Evolutionary conservation across 2,113 vertebrate genomes (phyloP).

Genomic region (Pungitius pungitius): DNA sequence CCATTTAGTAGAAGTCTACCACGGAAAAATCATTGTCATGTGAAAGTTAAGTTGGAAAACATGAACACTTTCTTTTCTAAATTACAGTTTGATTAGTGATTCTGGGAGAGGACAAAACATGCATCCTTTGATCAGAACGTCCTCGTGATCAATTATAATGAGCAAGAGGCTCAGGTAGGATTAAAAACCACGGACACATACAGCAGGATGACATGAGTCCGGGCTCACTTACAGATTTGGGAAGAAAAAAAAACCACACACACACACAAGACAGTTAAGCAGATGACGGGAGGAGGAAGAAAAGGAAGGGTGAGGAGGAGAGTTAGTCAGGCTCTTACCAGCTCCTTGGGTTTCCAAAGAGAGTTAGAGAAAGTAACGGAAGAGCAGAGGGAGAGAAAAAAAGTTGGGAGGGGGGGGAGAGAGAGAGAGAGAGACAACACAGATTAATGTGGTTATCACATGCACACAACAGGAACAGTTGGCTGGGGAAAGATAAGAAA

Average conservation of each 20-base stretch:
- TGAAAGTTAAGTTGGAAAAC: slow-evolving; percentile 38
- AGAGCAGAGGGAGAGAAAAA: slow-evolving; percentile 68
- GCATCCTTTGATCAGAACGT: slow-evolving; percentile 41
- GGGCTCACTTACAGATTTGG: slow-evolving; percentile 21
- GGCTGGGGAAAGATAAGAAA: slow-evolving; percentile 77
- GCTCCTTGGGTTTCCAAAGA: slow-evolving; percentile 92
- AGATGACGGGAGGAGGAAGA: slow-evolving; percentile 45
- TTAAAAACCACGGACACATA: slow-evolving; percentile 52
- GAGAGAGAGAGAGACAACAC: slow-evolving; percentile 72
- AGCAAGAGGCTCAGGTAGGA: slow-evolving; percentile 21
- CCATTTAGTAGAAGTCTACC: slow-evolving; percentile 3
- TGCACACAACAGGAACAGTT: slow-evolving; percentile 81
- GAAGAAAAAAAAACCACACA: slow-evolving; percentile 25
- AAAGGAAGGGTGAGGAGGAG: slow-evolving; percentile 47
- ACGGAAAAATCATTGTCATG: slow-evolving; percentile 29
- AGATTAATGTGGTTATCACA: slow-evolving; percentile 91
- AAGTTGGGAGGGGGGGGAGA: slow-evolving; percentile 36
- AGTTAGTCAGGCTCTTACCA: slow-evolving; percentile 88
- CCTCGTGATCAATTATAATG: slow-evolving; percentile 42
- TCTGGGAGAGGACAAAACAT: slow-evolving; percentile 23
- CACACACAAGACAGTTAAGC: slow-evolving; percentile 38
- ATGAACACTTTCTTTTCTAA: slow-evolving; percentile 46
- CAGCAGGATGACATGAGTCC: slow-evolving; percentile 18
- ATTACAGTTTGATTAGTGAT: slow-evolving; percentile 61
- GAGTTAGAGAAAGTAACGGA: slow-evolving; percentile 75